These are phyloP conservation scores for Lochmaea capreae DNA, from an alignment of 2,888 invertebrate species.

Conservation along the genomic window DNA sequence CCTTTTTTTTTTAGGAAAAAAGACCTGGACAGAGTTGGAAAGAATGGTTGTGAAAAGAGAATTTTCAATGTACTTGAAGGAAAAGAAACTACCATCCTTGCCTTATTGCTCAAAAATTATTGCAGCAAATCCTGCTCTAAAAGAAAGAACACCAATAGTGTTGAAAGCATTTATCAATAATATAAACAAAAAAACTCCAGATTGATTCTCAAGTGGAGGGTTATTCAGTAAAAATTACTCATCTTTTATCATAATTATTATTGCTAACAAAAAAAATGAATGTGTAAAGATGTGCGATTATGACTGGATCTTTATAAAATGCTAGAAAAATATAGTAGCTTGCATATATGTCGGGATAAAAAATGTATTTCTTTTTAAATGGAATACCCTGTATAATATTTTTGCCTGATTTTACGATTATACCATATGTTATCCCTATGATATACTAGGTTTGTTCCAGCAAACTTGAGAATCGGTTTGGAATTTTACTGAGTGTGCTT, in stretches of 20 bases:
- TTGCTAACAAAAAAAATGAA: too few relatives aligned
- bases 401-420: too few relatives aligned
- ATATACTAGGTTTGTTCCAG: too few relatives aligned
- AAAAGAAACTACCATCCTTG: neutral
- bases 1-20: neutral
- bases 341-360: too few relatives aligned
- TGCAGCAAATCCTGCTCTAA: conserved; percentile 1
- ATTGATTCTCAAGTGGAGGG: neutral
- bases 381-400: too few relatives aligned
- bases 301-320: too few relatives aligned
- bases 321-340: neutral
- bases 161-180: conserved; percentile 1
- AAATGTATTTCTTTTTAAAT: too few relatives aligned
- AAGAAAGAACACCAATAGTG: neutral
- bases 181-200: neutral
- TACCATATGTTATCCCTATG: too few relatives aligned
- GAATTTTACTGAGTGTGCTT: too few relatives aligned
- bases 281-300: too few relatives aligned
- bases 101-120: conserved; percentile 1
- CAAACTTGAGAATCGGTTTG: too few relatives aligned
- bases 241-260: too few relatives aligned
- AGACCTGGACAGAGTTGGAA: neutral
- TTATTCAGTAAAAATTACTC: neutral
- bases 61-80: conserved; percentile 1
- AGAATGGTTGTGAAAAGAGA: neutral